A percentile compares a stretch with the other conserved stretches of the same genome.
Evolutionary conservation across 1,140 invertebrate species (phyloP).

Genomic region (Oreohelix idahoensis): DNA sequence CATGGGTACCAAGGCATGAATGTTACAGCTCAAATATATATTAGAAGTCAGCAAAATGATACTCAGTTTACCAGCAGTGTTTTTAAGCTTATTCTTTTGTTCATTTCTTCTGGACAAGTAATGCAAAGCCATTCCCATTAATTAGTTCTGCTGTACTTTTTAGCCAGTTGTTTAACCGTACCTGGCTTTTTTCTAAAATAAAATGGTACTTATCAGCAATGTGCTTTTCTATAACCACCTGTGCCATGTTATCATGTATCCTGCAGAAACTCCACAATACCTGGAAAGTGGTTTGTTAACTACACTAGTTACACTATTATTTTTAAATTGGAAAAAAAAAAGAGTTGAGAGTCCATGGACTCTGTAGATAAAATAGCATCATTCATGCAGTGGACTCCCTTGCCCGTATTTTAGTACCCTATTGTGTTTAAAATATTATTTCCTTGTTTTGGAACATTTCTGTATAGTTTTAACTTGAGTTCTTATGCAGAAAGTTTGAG

Average conservation of each 20-base stretch:
- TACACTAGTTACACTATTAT: background rate
- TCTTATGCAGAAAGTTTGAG: background rate
- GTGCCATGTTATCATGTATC: background rate
- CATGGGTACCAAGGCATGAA: slow-evolving; percentile 39
- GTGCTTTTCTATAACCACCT: background rate
- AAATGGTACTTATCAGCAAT: background rate
- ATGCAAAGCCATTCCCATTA: background rate
- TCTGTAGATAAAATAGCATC: background rate
- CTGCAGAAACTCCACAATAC: background rate
- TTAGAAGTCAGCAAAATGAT: background rate
- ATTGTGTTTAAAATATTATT: background rate
- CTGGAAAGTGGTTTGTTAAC: background rate
- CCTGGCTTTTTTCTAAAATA: background rate
- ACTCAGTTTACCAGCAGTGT: background rate
- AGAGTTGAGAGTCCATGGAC: no score
- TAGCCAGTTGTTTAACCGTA: background rate
- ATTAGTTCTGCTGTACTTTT: background rate
- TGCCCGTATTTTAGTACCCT: background rate
- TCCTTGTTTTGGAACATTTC: background rate
- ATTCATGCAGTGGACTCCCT: background rate
- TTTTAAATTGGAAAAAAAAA: no score
- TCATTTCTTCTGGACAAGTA: background rate
- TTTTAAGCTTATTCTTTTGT: background rate
- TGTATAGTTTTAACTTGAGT: background rate
- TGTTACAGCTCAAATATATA: slow-evolving; percentile 4